These are phyloP conservation scores for Brachionus sp. DNA, from an alignment of 1,140 invertebrate species.

Conservation along the genomic window DNA sequence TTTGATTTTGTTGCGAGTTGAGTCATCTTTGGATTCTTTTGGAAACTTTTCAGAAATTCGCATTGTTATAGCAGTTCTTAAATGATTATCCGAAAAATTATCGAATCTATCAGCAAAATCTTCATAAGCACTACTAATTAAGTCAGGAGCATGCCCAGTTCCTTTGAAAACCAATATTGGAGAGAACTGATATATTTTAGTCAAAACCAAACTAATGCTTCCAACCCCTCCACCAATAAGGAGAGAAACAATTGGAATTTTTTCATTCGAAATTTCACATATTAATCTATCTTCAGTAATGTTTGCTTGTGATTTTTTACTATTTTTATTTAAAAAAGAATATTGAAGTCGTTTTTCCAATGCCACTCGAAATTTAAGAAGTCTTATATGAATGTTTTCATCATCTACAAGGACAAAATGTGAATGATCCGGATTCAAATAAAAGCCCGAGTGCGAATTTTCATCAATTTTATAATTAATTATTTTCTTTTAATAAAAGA, in stretches of 20 bases:
- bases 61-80: constrained; percentile 59
- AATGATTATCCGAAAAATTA: constrained; percentile 56
- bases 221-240: not conserved
- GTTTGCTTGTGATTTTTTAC: not conserved
- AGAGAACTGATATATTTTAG: constrained; percentile 51
- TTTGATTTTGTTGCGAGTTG: constrained; percentile 50
- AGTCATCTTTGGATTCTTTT: constrained; percentile 53
- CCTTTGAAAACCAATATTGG: constrained; percentile 59
- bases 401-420: constrained; percentile 25
- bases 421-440: constrained; percentile 20
- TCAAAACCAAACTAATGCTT: not conserved
- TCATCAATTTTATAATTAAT: not conserved
- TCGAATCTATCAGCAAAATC: constrained; percentile 55
- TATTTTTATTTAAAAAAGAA: not conserved
- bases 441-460: not conserved
- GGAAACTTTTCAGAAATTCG: constrained; percentile 57
- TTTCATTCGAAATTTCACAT: not conserved
- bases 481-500: not conserved
- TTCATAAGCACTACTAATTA: constrained; percentile 57
- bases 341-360: not conserved
- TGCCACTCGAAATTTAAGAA: not conserved
- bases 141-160: constrained; percentile 58
- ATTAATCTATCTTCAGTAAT: not conserved
- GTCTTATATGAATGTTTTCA: constrained; percentile 1
- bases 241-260: constrained; percentile 21